Base-by-base conservation (phyloP, 1,140 invertebrate genomes). In the Calliopsis andreniformis region DNA sequence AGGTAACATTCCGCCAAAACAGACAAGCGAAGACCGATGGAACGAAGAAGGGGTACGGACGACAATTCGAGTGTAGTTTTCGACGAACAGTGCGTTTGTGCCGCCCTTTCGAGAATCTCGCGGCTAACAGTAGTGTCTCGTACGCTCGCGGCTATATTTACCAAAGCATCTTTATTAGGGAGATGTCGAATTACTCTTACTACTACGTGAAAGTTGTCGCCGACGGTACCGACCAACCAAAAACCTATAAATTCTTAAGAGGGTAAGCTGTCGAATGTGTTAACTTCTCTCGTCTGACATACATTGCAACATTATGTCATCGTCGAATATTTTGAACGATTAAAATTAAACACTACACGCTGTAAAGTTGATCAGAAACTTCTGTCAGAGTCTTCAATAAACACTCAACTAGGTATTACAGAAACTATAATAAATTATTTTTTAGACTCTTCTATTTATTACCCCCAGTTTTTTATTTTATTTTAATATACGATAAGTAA, bases 141-240 rank as follows among this genome's bases (percentile, higher is more conserved):
- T 53, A 55, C 42, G 56, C 35, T 39, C 45, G 56, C 16, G 28
- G 18, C 47, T 62, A 70, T 55, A 71, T 62, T 69, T 70, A 70
- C 39, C 25, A n/a, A 18, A 32, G n/a, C 39, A 55, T 58, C 68
- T 47, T 47, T 32, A 63, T 72, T 23, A 42, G 23, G 42, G 64
- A 43, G 14, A 89, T 89, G 87, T 80, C 78, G 55, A 88, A 84
- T 83, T 90, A 87, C 28, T 86, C 87, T 18, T 90, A 90, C 56
- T 89, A 86, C 28, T 90, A 90, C 55, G 83, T 80, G 16, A 88
- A 88, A 80, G 76, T 83, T 5, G 63, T 89, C 39, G 49, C 58
- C 32, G 76, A 83, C n/a, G 71, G 76, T 7, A 49, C 77, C 35
- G 68, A 81, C 5, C 71, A 72, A 5, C 49, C 84, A 12, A 86